These are phyloP conservation scores for Shargacucullia verbasci DNA, from an alignment of 2,888 invertebrate species.

Conservation along the genomic window DNA sequence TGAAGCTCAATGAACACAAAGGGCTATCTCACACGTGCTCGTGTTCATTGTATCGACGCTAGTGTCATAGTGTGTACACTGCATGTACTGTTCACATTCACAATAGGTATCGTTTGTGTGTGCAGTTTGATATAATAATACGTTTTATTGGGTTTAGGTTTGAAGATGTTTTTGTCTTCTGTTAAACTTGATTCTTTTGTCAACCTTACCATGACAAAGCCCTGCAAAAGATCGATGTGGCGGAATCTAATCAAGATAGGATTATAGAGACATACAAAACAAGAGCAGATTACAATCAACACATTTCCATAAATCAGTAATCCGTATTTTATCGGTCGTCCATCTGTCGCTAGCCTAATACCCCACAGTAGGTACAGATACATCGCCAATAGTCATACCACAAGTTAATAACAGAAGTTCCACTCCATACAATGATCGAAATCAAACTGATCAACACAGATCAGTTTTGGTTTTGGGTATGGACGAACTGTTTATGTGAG, in stretches of 20 bases:
- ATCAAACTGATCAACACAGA: too few relatives aligned
- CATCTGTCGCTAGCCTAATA: slow-evolving; percentile 45
- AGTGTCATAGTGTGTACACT: neutral
- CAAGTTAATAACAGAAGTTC: slow-evolving; percentile 1
- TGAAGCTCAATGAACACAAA: neutral
- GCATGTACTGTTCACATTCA: neutral
- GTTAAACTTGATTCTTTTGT: too few relatives aligned
- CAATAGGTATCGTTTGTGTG: neutral
- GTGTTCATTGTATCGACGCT: neutral
- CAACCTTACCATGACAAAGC: too few relatives aligned
- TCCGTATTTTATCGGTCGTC: slow-evolving; percentile 31
- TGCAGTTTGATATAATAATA: too few relatives aligned
- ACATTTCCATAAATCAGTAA: slow-evolving; percentile 17
- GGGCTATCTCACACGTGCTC: neutral
- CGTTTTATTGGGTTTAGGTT: too few relatives aligned
- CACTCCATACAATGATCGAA: neutral
- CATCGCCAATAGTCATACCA: slow-evolving; percentile 19
- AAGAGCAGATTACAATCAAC: slow-evolving; percentile 14
- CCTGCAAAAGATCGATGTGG: too few relatives aligned
- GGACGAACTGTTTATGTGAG: too few relatives aligned
- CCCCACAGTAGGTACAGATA: slow-evolving; percentile 1
- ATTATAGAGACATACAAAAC: slow-evolving; percentile 1
- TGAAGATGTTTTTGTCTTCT: too few relatives aligned
- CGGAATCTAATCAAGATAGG: too few relatives aligned
- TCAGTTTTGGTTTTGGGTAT: too few relatives aligned